Evolutionary conservation across 1,140 invertebrate species (phyloP), one percentile per base, ranked within the genome.

Genomic region (Caenorhabditis inopinata): DNA sequence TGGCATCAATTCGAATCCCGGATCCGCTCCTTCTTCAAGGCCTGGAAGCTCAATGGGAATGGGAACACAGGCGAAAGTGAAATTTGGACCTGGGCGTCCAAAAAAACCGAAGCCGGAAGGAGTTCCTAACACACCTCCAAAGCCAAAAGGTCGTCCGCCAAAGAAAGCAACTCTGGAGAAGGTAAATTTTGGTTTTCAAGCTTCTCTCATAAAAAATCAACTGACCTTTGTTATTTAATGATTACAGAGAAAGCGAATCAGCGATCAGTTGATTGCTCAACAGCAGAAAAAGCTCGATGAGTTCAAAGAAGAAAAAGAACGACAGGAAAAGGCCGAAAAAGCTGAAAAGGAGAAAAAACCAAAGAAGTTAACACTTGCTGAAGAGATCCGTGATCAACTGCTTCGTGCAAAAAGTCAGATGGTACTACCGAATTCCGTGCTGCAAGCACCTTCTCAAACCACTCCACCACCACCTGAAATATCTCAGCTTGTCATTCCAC

Each of bases 161-260:
- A 68, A 68, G n/a, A 68, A 68, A 38, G 58, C 58, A 35, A 68
- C 58, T 38, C 18, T 68, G 11, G 58, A 68, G 58, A 68, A 68
- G 32, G 58, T 68, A 9, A n/a, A n/a, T n/a, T n/a, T n/a, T n/a
- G n/a, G 38, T 42, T 42, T 42, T 42, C 14, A 14, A 42, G 14
- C 38, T 7, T 14, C 14, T 42, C 38, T 7, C 38, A 42, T 5
- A 5, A 42, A 42, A 5, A 42, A 42, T 7, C 38, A 42, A 42
- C 5, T 42, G 14, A 5, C 14, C 38, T n/a, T n/a, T n/a, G n/a
- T 7, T 7, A 42, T 14, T 4, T 25, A 25, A 23, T 29, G 0
- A 16, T 42, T 68, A 11, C 58, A 68, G 58, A 42, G 58, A 68
- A 68, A 68, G 25, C 58, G 58, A 1, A 29, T 68, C 32, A 68